Evolutionary conservation across 2,113 vertebrate genomes (phyloP), one percentile per base, ranked within the genome.

Genomic region (Brevimyrus niger): DNA sequence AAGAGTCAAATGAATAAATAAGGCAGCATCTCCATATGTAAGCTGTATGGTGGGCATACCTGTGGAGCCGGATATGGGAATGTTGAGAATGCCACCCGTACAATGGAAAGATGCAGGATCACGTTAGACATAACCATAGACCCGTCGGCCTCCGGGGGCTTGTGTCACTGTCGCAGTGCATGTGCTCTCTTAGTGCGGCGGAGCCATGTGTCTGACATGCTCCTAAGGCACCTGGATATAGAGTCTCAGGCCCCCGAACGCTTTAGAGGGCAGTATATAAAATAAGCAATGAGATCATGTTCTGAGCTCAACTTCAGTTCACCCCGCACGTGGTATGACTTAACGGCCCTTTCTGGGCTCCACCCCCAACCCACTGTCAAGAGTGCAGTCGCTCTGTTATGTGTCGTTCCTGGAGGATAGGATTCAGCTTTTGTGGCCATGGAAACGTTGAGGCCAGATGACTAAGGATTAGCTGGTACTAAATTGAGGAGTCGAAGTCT

Each of bases 131-230:
- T n/a, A n/a, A n/a, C n/a, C n/a, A n/a, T n/a, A n/a, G n/a, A n/a
- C n/a, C n/a, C n/a, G 88, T 42, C 3, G 23, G 76, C 89, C 82
- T 17, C 92, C 87, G 84, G 90, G 89, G 88, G 91, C 88, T 88
- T n/a, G 51, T 90, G 90, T 91, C 90, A n/a, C 88, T 88, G 88
- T 88, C 9, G 87, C 90, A 88, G 35, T 23, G 1, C 31, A 1
- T 13, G 1, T 1, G 11, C 48, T 42, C 87, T 89, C 87, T 84
- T 73, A 89, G 82, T 8, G 7, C 23, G 23, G 10, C 88, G 65
- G 50, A 51, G 91, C 90, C 89, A 61, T 15, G 19, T 86, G 82
- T 82, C 91, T 50, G 89, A 76, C 90, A 9, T 88, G 90, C 35
- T 76, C 88, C 65, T 58, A 86, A 89, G 69, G 90, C 50, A 5